phyloP scores from a whole-genome alignment of 2,888 invertebrate species.

The Euproctis similis region DNA sequence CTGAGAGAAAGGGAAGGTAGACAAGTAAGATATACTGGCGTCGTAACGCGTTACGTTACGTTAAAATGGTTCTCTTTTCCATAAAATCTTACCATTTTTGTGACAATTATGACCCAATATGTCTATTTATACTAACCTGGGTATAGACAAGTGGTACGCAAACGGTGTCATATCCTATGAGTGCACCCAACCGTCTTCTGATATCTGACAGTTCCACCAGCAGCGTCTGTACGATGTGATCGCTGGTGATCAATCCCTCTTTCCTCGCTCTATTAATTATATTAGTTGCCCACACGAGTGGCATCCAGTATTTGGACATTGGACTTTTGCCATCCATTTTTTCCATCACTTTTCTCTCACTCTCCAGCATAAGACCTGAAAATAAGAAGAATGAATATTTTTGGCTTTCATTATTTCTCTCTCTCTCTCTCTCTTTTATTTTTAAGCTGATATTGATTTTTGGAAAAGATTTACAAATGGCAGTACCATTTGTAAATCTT shows the following conservation, averaged over 20 bases:
- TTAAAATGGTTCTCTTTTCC: no score
- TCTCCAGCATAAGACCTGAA: slow-evolving; percentile 91
- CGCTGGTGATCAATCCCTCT: slow-evolving; percentile 88
- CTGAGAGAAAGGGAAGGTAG: no score
- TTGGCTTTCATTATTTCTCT: no score
- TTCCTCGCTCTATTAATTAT: slow-evolving; percentile 91
- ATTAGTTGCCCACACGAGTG: slow-evolving; percentile 93
- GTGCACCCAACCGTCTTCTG: slow-evolving; percentile 85
- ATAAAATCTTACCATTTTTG: no score
- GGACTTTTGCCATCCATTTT: slow-evolving; percentile 91
- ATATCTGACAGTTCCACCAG: slow-evolving; percentile 93
- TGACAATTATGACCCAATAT: no score
- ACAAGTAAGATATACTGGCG: no score
- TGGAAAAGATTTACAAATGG: no score
- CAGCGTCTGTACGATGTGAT: slow-evolving; percentile 94
- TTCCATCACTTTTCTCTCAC: slow-evolving; percentile 93
- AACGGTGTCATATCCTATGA: slow-evolving; percentile 93
- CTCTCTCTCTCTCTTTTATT: no score
- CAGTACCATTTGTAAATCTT: no score
- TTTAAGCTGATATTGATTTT: no score
- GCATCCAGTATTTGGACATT: slow-evolving; percentile 95
- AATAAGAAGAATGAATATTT: slow-evolving; percentile 16
- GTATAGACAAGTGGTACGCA: slow-evolving; percentile 95
- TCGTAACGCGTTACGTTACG: no score
- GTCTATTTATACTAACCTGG: slow-evolving; percentile 86